Percentiles rank a stretch among this genome's conserved stretches.
phyloP scores from a whole-genome alignment of 92 coral and sea anemone genomes.

The Zoanthus sociatus region DNA sequence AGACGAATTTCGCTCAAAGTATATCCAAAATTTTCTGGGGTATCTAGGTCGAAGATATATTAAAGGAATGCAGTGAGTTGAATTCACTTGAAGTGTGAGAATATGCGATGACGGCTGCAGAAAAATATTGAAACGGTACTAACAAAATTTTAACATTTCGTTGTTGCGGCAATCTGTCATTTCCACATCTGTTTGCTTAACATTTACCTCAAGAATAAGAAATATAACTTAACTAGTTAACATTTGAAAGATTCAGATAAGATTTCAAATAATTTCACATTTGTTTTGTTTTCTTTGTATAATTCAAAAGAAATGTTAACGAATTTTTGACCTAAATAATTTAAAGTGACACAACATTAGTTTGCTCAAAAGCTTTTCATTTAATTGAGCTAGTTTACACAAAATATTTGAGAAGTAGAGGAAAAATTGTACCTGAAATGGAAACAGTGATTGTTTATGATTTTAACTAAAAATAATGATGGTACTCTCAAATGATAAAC shows the following conservation, averaged over 20 bases:
- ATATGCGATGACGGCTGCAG: background rate
- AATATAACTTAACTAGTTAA: conserved; percentile 1
- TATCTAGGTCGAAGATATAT: background rate
- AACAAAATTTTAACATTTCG: conserved; percentile 23
- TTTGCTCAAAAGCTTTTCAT: no score
- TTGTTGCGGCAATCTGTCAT: background rate
- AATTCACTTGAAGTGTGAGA: background rate
- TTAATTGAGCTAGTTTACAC: no score
- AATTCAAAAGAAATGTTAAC: background rate
- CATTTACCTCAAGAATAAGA: conserved; percentile 32
- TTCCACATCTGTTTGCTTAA: conserved; percentile 1
- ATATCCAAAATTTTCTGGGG: background rate
- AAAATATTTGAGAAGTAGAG: no score
- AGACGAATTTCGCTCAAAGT: background rate
- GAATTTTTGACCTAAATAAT: background rate
- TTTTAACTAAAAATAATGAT: no score
- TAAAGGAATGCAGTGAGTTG: background rate
- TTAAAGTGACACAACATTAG: no score
- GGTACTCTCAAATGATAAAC: no score
- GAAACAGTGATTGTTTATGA: no score
- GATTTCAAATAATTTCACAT: no score
- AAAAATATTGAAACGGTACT: background rate
- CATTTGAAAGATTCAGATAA: background rate
- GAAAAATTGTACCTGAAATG: no score
- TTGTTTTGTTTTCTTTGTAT: background rate